Conservation (phyloP, 2,113 vertebrate genomes). For the Epinephelus moara region DNA sequence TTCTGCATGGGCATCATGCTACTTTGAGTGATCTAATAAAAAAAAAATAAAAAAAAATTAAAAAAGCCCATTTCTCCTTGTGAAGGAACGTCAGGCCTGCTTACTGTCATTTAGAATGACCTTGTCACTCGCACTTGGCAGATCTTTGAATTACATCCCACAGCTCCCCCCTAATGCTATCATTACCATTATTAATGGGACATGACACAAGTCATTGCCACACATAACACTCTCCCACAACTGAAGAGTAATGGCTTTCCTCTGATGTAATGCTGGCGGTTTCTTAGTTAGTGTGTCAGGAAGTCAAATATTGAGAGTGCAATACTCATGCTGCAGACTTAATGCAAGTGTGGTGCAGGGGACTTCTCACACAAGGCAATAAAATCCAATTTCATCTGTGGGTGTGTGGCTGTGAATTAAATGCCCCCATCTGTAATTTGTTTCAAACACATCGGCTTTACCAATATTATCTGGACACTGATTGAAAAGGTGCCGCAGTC, state of each 20-base stretch:
- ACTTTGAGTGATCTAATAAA: conserved; percentile 20
- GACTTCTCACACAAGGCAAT: conserved; percentile 47
- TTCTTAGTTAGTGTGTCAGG: conserved; percentile 62
- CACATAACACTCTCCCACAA: conserved; percentile 67
- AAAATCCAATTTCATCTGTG: conserved; percentile 67
- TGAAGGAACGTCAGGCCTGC: conserved; percentile 58
- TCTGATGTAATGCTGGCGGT: conserved; percentile 61
- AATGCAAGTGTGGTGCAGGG: conserved; percentile 1
- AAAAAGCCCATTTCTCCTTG: conserved; percentile 44
- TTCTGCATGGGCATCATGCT: background rate
- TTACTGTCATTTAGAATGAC: conserved; percentile 73
- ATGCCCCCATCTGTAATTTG: conserved; percentile 58
- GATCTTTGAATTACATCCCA: conserved; percentile 76
- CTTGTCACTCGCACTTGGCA: conserved; percentile 75
- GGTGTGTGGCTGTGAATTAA: conserved; percentile 58
- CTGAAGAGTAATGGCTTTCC: conserved; percentile 66
- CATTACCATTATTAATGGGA: conserved; percentile 84
- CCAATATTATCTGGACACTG: conserved; percentile 61
- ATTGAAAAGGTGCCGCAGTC: conserved; percentile 65
- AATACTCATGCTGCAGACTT: conserved; percentile 29
- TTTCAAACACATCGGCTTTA: conserved; percentile 56
- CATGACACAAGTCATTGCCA: conserved; percentile 79
- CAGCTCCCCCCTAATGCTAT: conserved; percentile 71
- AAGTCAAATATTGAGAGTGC: conserved; percentile 59
- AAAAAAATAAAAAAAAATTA: conserved; percentile 29